A percentile compares a stretch with the other conserved stretches of the same genome.
Conservation (phyloP, 2,888 invertebrate genomes). For the Monoplex corrugatus region DNA sequence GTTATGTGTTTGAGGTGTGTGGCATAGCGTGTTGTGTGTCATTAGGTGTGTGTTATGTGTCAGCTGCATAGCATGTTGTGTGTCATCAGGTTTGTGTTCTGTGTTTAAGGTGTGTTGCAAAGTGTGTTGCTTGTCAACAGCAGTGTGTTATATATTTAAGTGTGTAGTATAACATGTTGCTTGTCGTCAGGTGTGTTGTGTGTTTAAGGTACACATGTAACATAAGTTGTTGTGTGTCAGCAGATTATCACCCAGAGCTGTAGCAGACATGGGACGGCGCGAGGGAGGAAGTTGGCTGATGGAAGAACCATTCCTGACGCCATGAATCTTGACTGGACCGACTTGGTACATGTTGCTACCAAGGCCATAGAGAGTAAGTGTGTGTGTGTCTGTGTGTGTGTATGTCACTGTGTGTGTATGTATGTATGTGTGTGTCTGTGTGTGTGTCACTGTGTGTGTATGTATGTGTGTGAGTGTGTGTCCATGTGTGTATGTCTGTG, state of each 20-base stretch:
- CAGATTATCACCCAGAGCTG: conserved; percentile 78
- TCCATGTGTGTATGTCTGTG: background rate
- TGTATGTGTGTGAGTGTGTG: background rate
- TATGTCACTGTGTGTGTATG: background rate
- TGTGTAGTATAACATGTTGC: background rate
- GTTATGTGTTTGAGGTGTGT: too few species aligned
- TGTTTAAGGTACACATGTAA: background rate
- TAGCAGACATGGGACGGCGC: conserved; percentile 57
- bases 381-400: background rate
- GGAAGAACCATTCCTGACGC: conserved; percentile 83
- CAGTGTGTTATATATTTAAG: too few species aligned
- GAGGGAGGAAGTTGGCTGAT: conserved; percentile 57
- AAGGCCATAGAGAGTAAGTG: conserved; percentile 85
- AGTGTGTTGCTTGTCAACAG: too few species aligned
- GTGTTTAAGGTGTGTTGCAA: too few species aligned
- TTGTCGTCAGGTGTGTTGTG: background rate
- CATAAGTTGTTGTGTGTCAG: background rate
- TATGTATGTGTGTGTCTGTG: background rate
- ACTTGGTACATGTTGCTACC: conserved; percentile 90
- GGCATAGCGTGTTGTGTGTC: too few species aligned
- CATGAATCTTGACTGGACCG: conserved; percentile 89
- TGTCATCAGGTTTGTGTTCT: too few species aligned
- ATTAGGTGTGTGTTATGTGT: too few species aligned
- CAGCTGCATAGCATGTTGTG: too few species aligned
- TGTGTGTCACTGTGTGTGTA: background rate